A percentile compares a stretch with the other conserved stretches of the same genome.
These are phyloP conservation scores for Oasisia sp. DNA, from an alignment of 2,888 invertebrate genomes.

Conservation along the genomic window DNA sequence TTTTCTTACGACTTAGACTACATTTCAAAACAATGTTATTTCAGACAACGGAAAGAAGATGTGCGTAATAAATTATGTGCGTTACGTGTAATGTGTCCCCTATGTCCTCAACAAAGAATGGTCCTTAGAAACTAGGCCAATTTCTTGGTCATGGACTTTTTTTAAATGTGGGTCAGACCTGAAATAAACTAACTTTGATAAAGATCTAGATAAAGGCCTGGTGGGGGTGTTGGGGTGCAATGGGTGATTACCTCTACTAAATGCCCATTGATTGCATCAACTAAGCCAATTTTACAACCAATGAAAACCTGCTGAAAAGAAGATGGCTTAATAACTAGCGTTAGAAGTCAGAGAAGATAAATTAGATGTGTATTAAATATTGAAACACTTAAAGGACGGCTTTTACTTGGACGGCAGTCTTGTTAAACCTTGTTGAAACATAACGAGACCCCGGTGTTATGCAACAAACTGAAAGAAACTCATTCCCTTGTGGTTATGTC, in stretches of 20 bases:
- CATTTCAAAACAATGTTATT: conserved; percentile 6
- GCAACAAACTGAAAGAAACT: neutral
- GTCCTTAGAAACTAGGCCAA: neutral
- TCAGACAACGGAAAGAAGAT: neutral
- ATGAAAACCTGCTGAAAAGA: neutral
- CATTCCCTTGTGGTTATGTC: neutral
- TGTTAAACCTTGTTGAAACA: neutral
- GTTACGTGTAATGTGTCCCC: neutral
- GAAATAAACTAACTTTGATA: neutral
- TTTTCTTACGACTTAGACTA: neutral
- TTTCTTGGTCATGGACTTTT: neutral
- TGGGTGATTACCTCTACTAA: neutral
- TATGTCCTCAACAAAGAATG: neutral
- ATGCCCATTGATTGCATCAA: neutral
- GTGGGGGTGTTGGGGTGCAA: neutral
- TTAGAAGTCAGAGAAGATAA: neutral
- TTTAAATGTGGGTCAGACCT: neutral
- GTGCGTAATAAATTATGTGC: neutral
- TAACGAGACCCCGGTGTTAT: neutral
- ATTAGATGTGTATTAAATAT: neutral
- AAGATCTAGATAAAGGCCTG: neutral
- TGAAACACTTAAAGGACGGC: neutral
- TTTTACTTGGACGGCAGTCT: neutral
- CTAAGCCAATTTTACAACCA: neutral
- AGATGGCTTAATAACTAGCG: neutral